Evolutionary conservation across 2,113 vertebrate genomes (phyloP).

Genomic region (Micronycteris hirsuta): DNA sequence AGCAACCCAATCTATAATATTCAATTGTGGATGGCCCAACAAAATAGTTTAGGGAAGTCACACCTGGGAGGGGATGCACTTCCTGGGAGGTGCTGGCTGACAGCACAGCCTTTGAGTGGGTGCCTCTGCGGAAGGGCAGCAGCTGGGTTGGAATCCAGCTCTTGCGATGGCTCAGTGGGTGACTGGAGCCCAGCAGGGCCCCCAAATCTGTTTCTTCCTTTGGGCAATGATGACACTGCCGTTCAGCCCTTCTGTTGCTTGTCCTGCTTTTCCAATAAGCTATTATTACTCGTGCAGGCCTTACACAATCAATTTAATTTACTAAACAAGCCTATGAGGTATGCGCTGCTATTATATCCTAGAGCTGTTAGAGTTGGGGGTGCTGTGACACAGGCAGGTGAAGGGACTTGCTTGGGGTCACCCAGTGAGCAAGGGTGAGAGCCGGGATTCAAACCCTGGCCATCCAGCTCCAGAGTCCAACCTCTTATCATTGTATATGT

Average conservation of each 20-base stretch:
- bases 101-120: not conserved
- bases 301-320: not conserved
- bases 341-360: fast-evolving
- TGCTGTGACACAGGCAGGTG: too few species aligned
- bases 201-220: not conserved
- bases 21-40: not conserved
- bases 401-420: too few species aligned
- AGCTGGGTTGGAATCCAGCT: not conserved
- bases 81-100: not conserved
- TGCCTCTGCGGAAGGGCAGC: not conserved
- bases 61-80: not conserved
- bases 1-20: not conserved
- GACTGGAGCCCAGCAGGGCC: not conserved
- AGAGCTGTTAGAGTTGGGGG: not conserved
- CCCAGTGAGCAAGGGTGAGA: not conserved
- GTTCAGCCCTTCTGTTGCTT: not conserved
- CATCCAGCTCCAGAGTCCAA: not conserved
- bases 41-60: too few species aligned
- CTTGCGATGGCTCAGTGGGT: not conserved
- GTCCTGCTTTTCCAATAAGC: not conserved
- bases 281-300: not conserved
- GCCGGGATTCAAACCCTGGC: not conserved
- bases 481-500: not conserved
- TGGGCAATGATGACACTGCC: fast-evolving
- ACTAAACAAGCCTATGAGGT: not conserved